Evolutionary conservation across 2,113 vertebrate species (phyloP).

Genomic region (Zapornia atra): DNA sequence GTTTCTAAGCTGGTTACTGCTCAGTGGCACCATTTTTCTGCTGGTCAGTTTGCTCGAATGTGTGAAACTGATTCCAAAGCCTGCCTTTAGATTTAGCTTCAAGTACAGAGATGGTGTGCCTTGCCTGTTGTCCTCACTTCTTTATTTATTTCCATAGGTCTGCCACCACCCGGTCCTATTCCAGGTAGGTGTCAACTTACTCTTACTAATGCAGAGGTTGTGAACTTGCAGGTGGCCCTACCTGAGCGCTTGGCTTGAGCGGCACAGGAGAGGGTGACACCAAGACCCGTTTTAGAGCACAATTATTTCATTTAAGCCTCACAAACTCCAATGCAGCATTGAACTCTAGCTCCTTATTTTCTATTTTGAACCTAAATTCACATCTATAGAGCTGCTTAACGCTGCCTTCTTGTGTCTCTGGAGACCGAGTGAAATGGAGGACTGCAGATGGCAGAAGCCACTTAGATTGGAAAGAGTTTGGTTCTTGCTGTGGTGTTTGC

Average conservation of each 20-base stretch:
- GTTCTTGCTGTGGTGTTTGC: background rate
- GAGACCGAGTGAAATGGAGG: background rate
- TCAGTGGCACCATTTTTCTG: background rate
- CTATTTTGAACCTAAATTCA: background rate
- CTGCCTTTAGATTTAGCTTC: background rate
- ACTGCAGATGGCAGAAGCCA: background rate
- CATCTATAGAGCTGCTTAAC: background rate
- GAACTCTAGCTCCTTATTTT: background rate
- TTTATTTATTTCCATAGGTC: conserved; percentile 33
- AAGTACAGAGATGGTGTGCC: background rate
- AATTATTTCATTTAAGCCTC: background rate
- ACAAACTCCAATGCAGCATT: background rate
- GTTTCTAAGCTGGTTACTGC: background rate
- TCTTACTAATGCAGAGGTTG: background rate
- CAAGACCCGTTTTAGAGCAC: background rate
- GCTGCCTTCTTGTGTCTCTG: background rate
- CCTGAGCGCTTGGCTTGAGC: background rate
- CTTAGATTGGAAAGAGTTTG: background rate
- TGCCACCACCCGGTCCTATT: conserved; percentile 68
- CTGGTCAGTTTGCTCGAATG: background rate
- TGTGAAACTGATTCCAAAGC: background rate
- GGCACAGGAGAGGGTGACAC: background rate
- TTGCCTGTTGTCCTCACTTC: background rate
- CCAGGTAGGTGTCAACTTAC: conserved; percentile 56
- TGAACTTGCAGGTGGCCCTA: background rate